phyloP scores from a whole-genome alignment of 2,113 vertebrate genomes.

The Gallinago media region DNA sequence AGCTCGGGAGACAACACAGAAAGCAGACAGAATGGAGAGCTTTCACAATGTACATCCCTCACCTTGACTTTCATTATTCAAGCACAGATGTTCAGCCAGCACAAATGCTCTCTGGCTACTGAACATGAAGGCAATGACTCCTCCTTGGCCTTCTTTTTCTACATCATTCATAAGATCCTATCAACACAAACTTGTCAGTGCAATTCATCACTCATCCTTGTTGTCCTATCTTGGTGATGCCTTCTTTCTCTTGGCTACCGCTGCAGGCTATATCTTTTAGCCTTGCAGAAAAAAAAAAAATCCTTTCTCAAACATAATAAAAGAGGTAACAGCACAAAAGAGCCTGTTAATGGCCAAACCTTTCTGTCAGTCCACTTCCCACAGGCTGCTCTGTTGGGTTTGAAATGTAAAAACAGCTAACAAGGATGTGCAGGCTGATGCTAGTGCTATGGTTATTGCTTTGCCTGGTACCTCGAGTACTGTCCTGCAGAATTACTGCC shows the following conservation, averaged over 20 bases:
- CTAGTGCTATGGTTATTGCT: background rate
- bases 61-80: background rate
- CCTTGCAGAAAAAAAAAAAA: background rate
- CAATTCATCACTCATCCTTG: constrained; percentile 18
- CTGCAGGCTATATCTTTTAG: constrained; percentile 9
- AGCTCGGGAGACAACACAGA: background rate
- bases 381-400: background rate
- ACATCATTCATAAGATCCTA: background rate
- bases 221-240: background rate
- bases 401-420: background rate
- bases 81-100: background rate
- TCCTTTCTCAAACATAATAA: background rate
- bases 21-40: background rate
- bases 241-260: background rate
- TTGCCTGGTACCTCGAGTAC: background rate
- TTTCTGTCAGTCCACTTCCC: background rate
- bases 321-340: constrained; percentile 3
- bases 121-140: background rate
- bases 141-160: background rate
- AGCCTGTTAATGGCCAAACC: constrained; percentile 15
- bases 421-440: background rate
- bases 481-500: background rate
- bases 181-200: background rate
- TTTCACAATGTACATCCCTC: background rate
- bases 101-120: background rate